Conservation (phyloP, 2,888 invertebrate species). For the Hydroisotoma schaefferi region DNA sequence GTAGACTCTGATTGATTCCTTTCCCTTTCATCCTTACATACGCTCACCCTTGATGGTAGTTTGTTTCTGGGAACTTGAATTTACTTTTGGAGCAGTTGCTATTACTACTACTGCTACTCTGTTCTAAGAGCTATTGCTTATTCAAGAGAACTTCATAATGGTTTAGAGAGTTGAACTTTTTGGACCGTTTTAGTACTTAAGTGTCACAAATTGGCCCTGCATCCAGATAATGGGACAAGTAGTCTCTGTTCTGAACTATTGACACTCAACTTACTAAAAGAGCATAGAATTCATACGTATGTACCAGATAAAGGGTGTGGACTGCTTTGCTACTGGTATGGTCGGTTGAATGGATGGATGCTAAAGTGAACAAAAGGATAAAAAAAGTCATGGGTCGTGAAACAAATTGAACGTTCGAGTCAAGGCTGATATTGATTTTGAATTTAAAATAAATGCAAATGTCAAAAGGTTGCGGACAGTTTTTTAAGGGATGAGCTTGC, state of each 20-base stretch:
- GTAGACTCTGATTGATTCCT: neutral
- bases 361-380: neutral
- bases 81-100: no score
- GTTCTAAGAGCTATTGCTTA: neutral
- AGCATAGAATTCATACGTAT: no score
- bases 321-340: no score
- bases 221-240: neutral
- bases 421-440: neutral
- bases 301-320: no score
- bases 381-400: constrained; percentile 4
- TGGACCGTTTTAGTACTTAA: constrained; percentile 6
- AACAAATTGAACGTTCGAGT: neutral
- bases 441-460: constrained; percentile 5
- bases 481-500: neutral
- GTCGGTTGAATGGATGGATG: no score
- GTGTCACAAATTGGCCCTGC: constrained; percentile 12
- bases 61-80: no score
- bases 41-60: no score
- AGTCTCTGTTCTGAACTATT: no score
- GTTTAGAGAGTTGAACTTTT: constrained; percentile 4
- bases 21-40: neutral
- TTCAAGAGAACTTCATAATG: neutral
- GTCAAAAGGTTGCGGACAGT: neutral
- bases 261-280: no score
- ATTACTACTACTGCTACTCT: no score